phyloP scores from a whole-genome alignment of 2,797 vertebrate genomes.

The Eupleurogrammus muticus region DNA sequence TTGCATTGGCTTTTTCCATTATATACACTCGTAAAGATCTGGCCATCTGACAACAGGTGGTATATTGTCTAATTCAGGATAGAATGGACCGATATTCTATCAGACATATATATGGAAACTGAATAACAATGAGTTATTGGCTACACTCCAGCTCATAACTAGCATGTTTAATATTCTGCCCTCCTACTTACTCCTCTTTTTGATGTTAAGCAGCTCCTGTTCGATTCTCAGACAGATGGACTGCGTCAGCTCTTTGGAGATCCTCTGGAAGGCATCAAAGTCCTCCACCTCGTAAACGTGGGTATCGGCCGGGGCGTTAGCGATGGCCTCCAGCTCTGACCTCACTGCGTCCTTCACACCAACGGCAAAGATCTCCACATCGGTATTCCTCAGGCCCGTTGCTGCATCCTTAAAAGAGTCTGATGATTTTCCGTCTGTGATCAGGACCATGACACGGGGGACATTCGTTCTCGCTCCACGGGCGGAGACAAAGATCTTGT shows the following conservation, averaged over 20 bases:
- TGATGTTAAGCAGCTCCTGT: conserved; percentile 95
- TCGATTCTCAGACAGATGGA: conserved; percentile 98
- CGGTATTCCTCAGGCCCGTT: conserved; percentile 90
- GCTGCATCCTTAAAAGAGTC: conserved; percentile 97
- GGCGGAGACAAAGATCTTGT: conserved; percentile 90
- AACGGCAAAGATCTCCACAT: conserved; percentile 98
- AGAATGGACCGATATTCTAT: conserved; percentile 10
- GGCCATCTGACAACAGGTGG: conserved; percentile 2
- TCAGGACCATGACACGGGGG: conserved; percentile 97
- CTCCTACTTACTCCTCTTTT: conserved; percentile 90
- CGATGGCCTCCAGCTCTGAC: conserved; percentile 95
- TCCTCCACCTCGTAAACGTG: conserved; percentile 98
- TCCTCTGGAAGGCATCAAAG: conserved; percentile 98
- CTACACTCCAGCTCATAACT: conserved; percentile 13
- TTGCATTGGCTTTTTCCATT: conserved; percentile 10
- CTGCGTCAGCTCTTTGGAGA: conserved; percentile 97
- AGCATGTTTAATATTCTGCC: conserved; percentile 4
- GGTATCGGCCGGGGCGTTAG: conserved; percentile 90
- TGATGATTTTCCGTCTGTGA: conserved; percentile 98
- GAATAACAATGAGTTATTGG: not conserved
- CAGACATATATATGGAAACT: not conserved
- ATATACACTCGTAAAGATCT: not conserved
- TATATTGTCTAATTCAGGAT: not conserved
- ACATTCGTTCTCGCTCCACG: conserved; percentile 94
- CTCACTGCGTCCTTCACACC: conserved; percentile 98